phyloP scores from a whole-genome alignment of 2,888 invertebrate species.

The Apotomis turbidana region DNA sequence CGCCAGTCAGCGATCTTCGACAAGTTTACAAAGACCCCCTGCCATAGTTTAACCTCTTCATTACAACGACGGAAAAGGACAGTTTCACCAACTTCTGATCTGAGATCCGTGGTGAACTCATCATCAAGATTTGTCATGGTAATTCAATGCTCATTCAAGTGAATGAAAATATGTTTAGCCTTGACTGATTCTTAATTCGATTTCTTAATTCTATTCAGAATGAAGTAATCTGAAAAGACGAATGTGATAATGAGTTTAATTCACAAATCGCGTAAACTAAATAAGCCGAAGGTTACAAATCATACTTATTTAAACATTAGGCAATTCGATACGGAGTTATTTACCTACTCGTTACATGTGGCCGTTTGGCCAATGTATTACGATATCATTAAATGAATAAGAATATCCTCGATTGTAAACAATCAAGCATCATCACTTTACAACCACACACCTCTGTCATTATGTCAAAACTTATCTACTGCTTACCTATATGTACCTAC shows the following conservation, averaged over 20 bases:
- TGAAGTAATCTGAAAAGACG: conserved; percentile 31
- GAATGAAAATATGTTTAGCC: conserved; percentile 39
- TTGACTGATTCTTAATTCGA: conserved; percentile 35
- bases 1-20: conserved; percentile 38
- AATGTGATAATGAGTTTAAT: conserved; percentile 32
- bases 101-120: conserved; percentile 10
- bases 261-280: conserved; percentile 27
- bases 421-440: too few species aligned
- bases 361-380: background rate
- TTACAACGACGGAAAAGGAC: conserved; percentile 17
- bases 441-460: too few species aligned
- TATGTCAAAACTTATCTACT: too few species aligned
- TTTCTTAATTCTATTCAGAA: conserved; percentile 35
- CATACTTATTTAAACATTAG: conserved; percentile 30
- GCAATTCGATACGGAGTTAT: conserved; percentile 26
- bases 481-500: too few species aligned
- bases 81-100: conserved; percentile 2
- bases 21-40: conserved; percentile 33
- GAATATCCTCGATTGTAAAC: conserved; percentile 2
- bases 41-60: conserved; percentile 3
- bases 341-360: background rate
- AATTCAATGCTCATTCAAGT: conserved; percentile 41
- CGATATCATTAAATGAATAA: conserved; percentile 2
- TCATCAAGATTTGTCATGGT: conserved; percentile 43
- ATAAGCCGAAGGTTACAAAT: conserved; percentile 26